These are phyloP conservation scores for Bryconaethiops microstoma DNA, from an alignment of 2,797 vertebrate genomes.

Conservation along the genomic window DNA sequence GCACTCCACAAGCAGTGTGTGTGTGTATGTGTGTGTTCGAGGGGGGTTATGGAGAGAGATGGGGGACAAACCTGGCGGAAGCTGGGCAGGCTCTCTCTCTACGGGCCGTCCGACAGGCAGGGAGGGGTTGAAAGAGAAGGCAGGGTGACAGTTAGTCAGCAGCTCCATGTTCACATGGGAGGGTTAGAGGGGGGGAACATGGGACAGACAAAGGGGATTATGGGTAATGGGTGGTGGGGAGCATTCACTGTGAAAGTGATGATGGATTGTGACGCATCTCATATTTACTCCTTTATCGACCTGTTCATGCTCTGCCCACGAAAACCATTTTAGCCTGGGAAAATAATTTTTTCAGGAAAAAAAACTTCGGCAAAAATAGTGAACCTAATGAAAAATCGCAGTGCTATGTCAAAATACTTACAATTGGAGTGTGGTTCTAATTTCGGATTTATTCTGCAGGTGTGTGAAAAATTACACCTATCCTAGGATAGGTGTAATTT, in stretches of 20 bases:
- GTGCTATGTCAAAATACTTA: too few species aligned
- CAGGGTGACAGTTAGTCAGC: conserved; percentile 71
- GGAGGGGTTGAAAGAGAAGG: conserved; percentile 74
- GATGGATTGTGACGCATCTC: conserved; percentile 22
- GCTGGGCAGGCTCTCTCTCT: conserved; percentile 79
- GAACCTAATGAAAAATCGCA: too few species aligned
- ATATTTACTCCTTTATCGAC: conserved; percentile 15
- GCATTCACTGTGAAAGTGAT: conserved; percentile 51
- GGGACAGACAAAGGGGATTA: conserved; percentile 68
- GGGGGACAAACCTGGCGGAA: conserved; percentile 81
- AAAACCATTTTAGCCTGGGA: not conserved
- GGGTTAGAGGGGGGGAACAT: conserved; percentile 70
- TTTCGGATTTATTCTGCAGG: too few species aligned
- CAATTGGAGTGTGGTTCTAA: too few species aligned
- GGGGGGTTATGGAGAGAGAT: conserved; percentile 73
- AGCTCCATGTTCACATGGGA: conserved; percentile 63
- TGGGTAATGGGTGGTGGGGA: conserved; percentile 22
- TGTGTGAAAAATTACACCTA: too few species aligned
- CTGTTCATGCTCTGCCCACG: not conserved
- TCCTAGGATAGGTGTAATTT: too few species aligned
- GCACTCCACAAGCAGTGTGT: conserved; percentile 47
- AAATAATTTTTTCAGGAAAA: too few species aligned
- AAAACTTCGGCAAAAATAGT: too few species aligned
- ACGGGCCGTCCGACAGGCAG: conserved; percentile 79
- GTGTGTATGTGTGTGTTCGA: conserved; percentile 52